Evolutionary conservation across 23 tunicate genomes (phyloP).

Genomic region (Diplosoma virens): DNA sequence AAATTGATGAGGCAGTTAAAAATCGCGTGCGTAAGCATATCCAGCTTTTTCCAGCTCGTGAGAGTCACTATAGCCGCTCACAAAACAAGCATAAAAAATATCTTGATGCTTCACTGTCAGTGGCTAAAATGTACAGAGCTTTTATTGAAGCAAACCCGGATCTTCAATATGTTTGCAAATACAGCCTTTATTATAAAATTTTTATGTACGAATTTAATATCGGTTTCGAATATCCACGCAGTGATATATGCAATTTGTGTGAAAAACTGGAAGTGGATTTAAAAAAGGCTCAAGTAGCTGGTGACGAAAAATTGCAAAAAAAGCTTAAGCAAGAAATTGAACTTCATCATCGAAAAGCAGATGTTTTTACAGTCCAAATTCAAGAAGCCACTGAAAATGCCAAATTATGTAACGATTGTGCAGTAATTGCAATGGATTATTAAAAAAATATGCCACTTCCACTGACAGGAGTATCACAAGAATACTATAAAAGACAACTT

Average conservation of each 20-base stretch:
- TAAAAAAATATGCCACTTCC: slow-evolving; percentile 18
- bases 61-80: slow-evolving; percentile 13
- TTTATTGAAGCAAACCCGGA: slow-evolving; percentile 2
- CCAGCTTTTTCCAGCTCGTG: slow-evolving; percentile 2
- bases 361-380: background rate
- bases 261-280: background rate
- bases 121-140: slow-evolving; percentile 10
- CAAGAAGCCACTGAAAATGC: slow-evolving; percentile 4
- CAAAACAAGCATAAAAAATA: background rate
- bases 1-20: too few relatives aligned
- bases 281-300: background rate
- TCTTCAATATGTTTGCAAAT: background rate
- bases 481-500: slow-evolving; percentile 13
- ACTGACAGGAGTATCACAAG: background rate
- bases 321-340: background rate
- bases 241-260: slow-evolving; percentile 8
- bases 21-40: background rate
- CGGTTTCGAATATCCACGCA: background rate
- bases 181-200: background rate
- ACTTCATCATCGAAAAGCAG: slow-evolving; percentile 11
- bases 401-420: background rate
- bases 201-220: slow-evolving; percentile 8
- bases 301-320: background rate
- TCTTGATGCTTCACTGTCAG: slow-evolving; percentile 1
- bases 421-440: slow-evolving; percentile 3